Percentiles rank a stretch among this genome's conserved stretches.
phyloP scores from a whole-genome alignment of 2,113 vertebrate genomes.

The Sakesphorus luctuosus region DNA sequence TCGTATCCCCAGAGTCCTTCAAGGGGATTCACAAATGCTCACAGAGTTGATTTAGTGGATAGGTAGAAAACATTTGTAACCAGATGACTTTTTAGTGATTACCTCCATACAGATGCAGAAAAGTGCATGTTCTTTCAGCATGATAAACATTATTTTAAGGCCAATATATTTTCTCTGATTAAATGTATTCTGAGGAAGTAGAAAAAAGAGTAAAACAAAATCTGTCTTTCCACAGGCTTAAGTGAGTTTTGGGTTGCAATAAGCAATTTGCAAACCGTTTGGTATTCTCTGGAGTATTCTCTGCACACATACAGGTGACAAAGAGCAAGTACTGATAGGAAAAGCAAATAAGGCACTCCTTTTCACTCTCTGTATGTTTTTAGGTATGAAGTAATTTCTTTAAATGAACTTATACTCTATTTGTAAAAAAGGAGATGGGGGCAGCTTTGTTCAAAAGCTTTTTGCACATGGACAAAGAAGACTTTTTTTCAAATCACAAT shows the following conservation, averaged over 20 bases:
- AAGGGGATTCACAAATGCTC: constrained; percentile 18
- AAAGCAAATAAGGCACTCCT: not conserved
- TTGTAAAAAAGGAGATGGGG: not conserved
- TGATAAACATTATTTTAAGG: not conserved
- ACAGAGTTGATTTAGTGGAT: not conserved
- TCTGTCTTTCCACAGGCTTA: not conserved
- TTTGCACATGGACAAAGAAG: not conserved
- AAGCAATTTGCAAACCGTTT: not conserved
- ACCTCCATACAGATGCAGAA: not conserved
- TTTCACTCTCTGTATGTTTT: not conserved
- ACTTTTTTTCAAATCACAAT: not conserved
- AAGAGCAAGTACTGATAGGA: constrained; percentile 1
- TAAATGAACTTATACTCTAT: not conserved
- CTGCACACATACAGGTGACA: not conserved
- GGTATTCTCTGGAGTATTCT: not conserved
- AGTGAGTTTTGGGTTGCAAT: not conserved
- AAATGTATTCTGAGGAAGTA: not conserved
- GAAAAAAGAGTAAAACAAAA: not conserved
- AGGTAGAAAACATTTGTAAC: not conserved
- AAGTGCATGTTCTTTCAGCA: not conserved
- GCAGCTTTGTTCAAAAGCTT: not conserved
- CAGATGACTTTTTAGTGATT: not conserved
- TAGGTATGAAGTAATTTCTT: not conserved
- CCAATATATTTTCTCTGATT: not conserved
- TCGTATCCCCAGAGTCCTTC: not conserved